Evolutionary conservation across 2,888 invertebrate species (phyloP).

Genomic region (Stenodema calcarata): DNA sequence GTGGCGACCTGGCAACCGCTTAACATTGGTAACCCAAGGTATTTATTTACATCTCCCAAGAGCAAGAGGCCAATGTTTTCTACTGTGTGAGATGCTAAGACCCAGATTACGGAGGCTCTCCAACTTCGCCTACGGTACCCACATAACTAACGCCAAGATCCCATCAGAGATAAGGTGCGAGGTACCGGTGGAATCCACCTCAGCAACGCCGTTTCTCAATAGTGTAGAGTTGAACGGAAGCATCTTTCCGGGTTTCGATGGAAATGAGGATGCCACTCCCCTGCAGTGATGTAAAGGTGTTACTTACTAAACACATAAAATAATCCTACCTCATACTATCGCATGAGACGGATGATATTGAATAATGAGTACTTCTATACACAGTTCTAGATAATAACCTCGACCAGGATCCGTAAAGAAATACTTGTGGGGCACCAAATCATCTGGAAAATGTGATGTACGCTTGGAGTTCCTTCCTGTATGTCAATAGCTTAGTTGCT

Average conservation of each 20-base stretch:
- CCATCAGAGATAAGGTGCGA: not conserved
- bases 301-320: no score
- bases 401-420: no score
- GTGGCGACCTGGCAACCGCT: not conserved
- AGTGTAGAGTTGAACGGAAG: not conserved
- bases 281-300: no score
- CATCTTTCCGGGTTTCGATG: not conserved
- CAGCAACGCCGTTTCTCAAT: not conserved
- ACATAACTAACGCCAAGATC: conserved; percentile 15
- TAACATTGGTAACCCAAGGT: not conserved
- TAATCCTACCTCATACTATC: no score
- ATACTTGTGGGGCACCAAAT: no score
- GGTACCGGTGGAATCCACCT: not conserved
- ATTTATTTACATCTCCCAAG: not conserved
- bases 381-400: no score
- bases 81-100: not conserved
- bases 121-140: conserved; percentile 7
- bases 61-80: not conserved
- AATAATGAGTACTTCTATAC: no score
- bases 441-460: no score
- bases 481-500: no score
- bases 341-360: no score
- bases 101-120: not conserved
- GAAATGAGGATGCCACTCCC: no score
- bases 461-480: no score